A percentile compares a stretch with the other conserved stretches of the same genome.
phyloP scores from a whole-genome alignment of 2,888 invertebrate genomes.

The Scrobipalpa costella region DNA sequence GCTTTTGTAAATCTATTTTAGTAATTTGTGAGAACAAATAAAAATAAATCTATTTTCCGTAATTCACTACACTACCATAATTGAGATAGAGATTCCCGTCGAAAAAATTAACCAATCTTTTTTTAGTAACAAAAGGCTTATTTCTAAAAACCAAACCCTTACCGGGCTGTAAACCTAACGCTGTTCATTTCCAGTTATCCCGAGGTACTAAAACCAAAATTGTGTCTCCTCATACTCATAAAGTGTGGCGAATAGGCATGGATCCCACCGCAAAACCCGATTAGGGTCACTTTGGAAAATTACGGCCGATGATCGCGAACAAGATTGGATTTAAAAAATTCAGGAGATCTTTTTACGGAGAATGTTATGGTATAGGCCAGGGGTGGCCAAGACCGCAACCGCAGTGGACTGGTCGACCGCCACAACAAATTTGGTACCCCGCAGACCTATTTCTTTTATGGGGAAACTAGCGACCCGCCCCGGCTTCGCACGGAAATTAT shows the following conservation, averaged over 20 bases:
- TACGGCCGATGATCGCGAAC: constrained; percentile 19
- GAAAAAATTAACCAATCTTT: too few relatives aligned
- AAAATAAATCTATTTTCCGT: too few relatives aligned
- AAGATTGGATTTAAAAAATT: constrained; percentile 27
- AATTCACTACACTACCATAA: too few relatives aligned
- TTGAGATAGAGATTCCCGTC: too few relatives aligned
- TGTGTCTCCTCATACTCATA: constrained; percentile 19
- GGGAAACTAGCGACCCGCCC: too few relatives aligned
- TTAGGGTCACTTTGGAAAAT: constrained; percentile 25
- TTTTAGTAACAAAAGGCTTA: not conserved
- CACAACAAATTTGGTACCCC: too few relatives aligned
- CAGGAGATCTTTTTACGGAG: constrained; percentile 13
- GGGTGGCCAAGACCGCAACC: too few relatives aligned
- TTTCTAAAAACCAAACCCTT: not conserved
- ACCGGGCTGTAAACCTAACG: not conserved
- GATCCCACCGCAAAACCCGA: constrained; percentile 12
- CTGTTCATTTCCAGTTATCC: not conserved
- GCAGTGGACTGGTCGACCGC: too few relatives aligned
- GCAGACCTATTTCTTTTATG: too few relatives aligned
- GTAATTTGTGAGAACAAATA: too few relatives aligned
- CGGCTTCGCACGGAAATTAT: too few relatives aligned
- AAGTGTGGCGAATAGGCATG: constrained; percentile 20
- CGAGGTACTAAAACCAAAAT: constrained; percentile 20
- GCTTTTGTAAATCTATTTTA: too few relatives aligned
- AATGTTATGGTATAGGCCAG: constrained; percentile 13